Evolutionary conservation across 1,140 invertebrate species (phyloP).

Genomic region (Agraylea sexmaculata): DNA sequence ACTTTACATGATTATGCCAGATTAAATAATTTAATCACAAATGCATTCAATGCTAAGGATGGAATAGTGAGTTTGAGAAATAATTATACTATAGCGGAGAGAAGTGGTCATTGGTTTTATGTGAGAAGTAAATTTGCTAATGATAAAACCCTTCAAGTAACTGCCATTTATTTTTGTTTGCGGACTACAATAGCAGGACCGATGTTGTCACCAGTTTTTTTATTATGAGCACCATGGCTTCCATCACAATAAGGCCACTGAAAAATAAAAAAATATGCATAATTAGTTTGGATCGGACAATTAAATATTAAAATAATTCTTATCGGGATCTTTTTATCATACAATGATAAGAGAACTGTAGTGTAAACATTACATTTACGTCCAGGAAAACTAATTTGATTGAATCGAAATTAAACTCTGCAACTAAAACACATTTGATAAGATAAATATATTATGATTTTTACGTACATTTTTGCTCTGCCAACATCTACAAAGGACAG

Average conservation of each 20-base stretch:
- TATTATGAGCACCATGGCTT: conserved; percentile 76
- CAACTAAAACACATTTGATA: conserved; percentile 1
- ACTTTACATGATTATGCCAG: no score
- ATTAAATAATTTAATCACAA: no score
- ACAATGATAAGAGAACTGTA: background rate
- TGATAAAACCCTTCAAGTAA: background rate
- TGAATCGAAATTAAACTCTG: conserved; percentile 1
- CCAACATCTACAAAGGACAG: conserved; percentile 89
- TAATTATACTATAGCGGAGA: no score
- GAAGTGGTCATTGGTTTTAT: no score
- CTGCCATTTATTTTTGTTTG: conserved; percentile 27
- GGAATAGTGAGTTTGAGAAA: no score
- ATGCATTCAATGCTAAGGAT: no score
- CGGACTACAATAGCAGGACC: conserved; percentile 67
- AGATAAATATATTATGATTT: conserved; percentile 5
- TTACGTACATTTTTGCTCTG: conserved; percentile 72
- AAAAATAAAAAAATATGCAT: conserved; percentile 25
- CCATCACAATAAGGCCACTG: conserved; percentile 97
- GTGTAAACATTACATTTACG: background rate
- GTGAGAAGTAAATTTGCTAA: background rate
- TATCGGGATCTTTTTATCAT: background rate
- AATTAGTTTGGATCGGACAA: no score
- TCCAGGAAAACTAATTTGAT: background rate
- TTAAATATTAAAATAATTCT: background rate
- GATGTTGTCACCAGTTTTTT: conserved; percentile 78